A percentile compares a stretch with the other conserved stretches of the same genome.
Evolutionary conservation across 2,113 vertebrate genomes (phyloP).

Genomic region (Zapornia atra): DNA sequence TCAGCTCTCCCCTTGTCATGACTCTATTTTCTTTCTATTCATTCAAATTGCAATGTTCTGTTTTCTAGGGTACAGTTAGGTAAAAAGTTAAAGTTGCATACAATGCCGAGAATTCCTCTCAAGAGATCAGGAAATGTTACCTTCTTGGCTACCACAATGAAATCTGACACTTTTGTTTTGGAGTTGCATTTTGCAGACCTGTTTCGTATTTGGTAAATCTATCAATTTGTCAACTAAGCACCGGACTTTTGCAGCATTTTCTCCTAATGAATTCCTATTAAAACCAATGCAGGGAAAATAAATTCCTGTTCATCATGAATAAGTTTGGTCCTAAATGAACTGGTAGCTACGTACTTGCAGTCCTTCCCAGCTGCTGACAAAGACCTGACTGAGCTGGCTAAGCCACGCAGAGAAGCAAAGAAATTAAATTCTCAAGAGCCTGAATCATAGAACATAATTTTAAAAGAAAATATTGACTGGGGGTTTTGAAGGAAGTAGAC

Average conservation of each 20-base stretch:
- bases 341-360: not conserved
- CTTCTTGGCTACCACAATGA: slow-evolving; percentile 30
- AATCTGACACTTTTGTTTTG: slow-evolving; percentile 39
- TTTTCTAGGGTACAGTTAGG: slow-evolving; percentile 19
- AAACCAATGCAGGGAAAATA: not conserved
- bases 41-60: not conserved
- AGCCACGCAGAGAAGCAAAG: not conserved
- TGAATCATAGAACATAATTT: slow-evolving; percentile 28
- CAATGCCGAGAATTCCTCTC: not conserved
- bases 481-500: not conserved
- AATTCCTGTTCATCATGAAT: not conserved
- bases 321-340: not conserved
- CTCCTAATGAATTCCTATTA: not conserved
- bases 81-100: slow-evolving; percentile 1
- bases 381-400: slow-evolving; percentile 19
- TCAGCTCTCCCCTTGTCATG: not conserved
- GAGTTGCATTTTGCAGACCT: not conserved
- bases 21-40: not conserved
- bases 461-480: slow-evolving; percentile 1
- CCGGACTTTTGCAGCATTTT: not conserved
- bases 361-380: slow-evolving; percentile 20
- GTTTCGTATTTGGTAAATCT: not conserved
- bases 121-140: slow-evolving; percentile 26
- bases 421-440: slow-evolving; percentile 31
- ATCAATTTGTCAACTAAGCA: not conserved